Evolutionary conservation across 2,113 vertebrate species (phyloP), one percentile per base, ranked within the genome.

Genomic region (Cinclus mexicanus): DNA sequence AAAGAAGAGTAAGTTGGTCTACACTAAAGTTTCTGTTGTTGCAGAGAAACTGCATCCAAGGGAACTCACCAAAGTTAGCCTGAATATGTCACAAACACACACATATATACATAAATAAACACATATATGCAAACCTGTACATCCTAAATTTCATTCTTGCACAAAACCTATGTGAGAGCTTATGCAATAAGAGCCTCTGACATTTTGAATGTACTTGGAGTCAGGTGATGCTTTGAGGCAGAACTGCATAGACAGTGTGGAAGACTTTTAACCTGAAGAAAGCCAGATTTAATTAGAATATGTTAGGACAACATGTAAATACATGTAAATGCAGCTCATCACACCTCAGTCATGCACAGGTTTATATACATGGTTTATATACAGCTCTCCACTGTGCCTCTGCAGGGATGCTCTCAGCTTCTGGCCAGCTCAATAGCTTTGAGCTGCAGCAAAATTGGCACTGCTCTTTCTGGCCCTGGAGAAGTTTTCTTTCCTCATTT

Each of bases 351-450:
- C 78, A 75, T 70, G 81, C 33, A 84, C 39, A 88, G 35, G 35
- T 37, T 37, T 37, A 37, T 37, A 37, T 37, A 37, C 35, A 37
- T 37, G 35, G 35, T 37, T 95, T 89, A 79, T 82, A 24, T 31
- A 23, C 56, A 78, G 23, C 52, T 64, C 55, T 77, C 19, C 14
- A 5, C 52, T 59, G 74, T 37, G 57, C 12, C 92, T 89, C 92
- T 64, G 78, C 74, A 91, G 91, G 87, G 84, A 49, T 85, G 61
- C 65, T 91, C 74, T 93, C 65, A 93, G 57, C 49, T 94, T 79
- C 83, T 68, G 83, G 90, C 74, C 95, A 96, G 74, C 74, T 93
- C 87, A 71, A 90, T 94, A 95, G 90, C 52, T 89, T 75, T 26
- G 14, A 76, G 85, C 15, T 87, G 31, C 67, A 91, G 61, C 19